Base-by-base conservation (phyloP, 2,113 vertebrate genomes). In the Limanda limanda region DNA sequence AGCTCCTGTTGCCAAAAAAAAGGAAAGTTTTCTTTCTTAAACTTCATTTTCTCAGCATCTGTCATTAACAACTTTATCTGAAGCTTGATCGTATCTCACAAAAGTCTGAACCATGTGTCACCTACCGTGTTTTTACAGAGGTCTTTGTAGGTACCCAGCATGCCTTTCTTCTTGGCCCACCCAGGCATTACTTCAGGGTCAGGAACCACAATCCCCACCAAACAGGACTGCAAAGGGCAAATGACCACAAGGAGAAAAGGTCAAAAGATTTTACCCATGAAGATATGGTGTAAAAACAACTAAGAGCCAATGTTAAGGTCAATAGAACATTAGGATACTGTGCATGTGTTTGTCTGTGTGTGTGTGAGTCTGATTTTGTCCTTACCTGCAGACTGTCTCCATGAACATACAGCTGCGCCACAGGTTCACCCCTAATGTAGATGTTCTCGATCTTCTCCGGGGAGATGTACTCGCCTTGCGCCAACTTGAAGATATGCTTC, bases 401-500 rank as follows among this genome's bases (percentile, higher is more conserved):
- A 0, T 99, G 98, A 60, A 99, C 95, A 0, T 97, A 99, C 69
- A 97, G 88, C 92, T 99, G 98, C 1, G 97, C 93, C 68, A 99
- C 95, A 5, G 97, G 97, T 66, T 98, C 94, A 23, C 98, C 97
- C 72, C 97, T 95, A 74, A 96, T 96, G 61, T 99, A 99, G 93
- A 99, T 98, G 79, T 97, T 99, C 90, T 99, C 98, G 3, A 99
- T 99, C 94, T 99, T 99, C 94, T 99, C 97, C 0, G 98, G 98
- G 0, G 97, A 98, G 58, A 99, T 96, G 42, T 99, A 99, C 80
- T 99, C 98, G 72, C 98, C 98, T 93, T 99, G 98, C 71, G 98
- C 97, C 83, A 99, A 92, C 92, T 99, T 99, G 91, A 99, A 99
- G 88, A 99, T 99, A 77, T 99, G 98, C 89, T 99, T 99, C 91